Evolutionary conservation across 2,888 invertebrate species (phyloP), one percentile per base, ranked within the genome.

Genomic region (Drosophila anomalata): DNA sequence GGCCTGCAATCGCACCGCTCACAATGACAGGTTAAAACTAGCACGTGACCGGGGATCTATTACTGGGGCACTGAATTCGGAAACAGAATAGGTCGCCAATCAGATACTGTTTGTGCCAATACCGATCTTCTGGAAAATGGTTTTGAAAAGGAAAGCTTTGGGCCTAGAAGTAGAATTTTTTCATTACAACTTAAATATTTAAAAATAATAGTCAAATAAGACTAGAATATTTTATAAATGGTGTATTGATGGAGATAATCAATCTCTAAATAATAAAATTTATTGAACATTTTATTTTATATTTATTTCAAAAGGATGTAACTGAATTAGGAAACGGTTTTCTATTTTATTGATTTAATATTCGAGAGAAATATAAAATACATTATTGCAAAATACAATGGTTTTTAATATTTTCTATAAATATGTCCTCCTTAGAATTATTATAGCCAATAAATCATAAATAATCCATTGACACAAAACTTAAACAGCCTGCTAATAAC

Each of bases 21-120:
- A 24, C 44, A 31, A 11, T 39, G 65, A n/a, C 63, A 63, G 44
- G 3, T 17, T 5, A 26, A 46, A 31, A 41, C 17, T n/a, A 46
- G 65, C 66, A 65, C 65, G 65, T 65, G 65, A 65, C 33, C 36
- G 31, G 42, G 41, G 42, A 62, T 62, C 62, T 50, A 50, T 44
- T 44, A 29, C 26, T 36, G 39, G 31, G 47, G 7, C 39, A 22
- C 9, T 11, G 17, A 22, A 14, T 5, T 47, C 17, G 33, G 14
- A 1, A 14, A 56, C 3, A 22, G 33, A 46, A 46, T 31, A 12
- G 44, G 55, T 33, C 46, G 31, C 12, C 11, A 31, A 24, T 14
- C 8, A 31, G 3, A 46, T 24, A 33, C 7, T 22, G 17, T 22
- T 14, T 14, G 22, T 31, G 14, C 3, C 12, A 44, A 17, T 20